Percentiles rank a stretch among this genome's conserved stretches.
These are phyloP conservation scores for Elephantulus edwardii DNA, from an alignment of 2,113 vertebrate species.

Conservation along the genomic window DNA sequence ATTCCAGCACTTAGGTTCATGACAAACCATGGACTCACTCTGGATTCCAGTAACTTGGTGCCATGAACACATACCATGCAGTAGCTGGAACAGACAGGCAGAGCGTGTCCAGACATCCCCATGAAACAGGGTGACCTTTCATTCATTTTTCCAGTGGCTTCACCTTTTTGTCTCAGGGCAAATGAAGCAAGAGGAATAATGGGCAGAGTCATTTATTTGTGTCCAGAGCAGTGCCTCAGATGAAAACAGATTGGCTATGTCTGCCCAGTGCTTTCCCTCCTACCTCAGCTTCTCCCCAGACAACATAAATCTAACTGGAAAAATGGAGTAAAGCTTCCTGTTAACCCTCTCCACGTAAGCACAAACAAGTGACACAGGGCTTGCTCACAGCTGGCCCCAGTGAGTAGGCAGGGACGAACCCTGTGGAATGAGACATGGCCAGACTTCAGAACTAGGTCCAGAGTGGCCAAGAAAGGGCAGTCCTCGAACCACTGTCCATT, in stretches of 20 bases:
- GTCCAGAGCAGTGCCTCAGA: slow-evolving; percentile 53
- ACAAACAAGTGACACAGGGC: slow-evolving; percentile 65
- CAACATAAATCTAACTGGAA: slow-evolving; percentile 40
- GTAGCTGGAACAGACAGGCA: slow-evolving; percentile 19
- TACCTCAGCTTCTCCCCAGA: slow-evolving; percentile 7
- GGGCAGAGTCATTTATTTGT: slow-evolving; percentile 55
- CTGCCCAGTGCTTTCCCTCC: slow-evolving; percentile 38
- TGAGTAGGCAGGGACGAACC: slow-evolving; percentile 20
- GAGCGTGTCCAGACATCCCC: slow-evolving; percentile 53
- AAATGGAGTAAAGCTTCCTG: slow-evolving; percentile 57
- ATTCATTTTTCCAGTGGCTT: slow-evolving; percentile 58
- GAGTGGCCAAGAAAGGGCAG: slow-evolving; percentile 12
- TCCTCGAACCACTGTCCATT: slow-evolving; percentile 8
- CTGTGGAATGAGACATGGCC: slow-evolving; percentile 63
- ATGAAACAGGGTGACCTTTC: slow-evolving; percentile 56
- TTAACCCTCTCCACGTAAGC: slow-evolving; percentile 47
- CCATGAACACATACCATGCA: slow-evolving; percentile 44
- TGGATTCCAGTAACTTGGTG: slow-evolving; percentile 34
- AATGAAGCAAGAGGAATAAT: slow-evolving; percentile 59
- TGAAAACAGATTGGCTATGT: slow-evolving; percentile 55
- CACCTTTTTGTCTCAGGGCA: slow-evolving; percentile 66
- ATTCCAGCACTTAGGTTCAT: slow-evolving; percentile 22
- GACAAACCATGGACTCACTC: slow-evolving; percentile 53
- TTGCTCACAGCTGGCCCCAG: slow-evolving; percentile 44
- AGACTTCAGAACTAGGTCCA: not conserved